These are phyloP conservation scores for Nautilus pompilius DNA, from an alignment of 1,140 invertebrate genomes.

Conservation along the genomic window DNA sequence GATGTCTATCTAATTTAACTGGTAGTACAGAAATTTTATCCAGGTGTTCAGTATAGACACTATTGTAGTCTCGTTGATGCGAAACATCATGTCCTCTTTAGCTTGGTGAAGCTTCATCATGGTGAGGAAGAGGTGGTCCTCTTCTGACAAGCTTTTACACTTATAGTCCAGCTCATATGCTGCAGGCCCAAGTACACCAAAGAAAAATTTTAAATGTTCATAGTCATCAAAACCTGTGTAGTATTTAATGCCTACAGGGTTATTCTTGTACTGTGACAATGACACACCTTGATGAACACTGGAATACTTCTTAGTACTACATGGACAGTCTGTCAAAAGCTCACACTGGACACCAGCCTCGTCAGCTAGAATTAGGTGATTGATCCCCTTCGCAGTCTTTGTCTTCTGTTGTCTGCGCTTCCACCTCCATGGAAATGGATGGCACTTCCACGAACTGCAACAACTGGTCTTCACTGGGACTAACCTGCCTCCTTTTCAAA, in stretches of 20 bases:
- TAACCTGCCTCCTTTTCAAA: too few relatives aligned
- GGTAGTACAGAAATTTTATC: constrained; percentile 23
- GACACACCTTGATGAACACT: too few relatives aligned
- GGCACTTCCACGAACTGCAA: too few relatives aligned
- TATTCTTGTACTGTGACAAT: constrained; percentile 3
- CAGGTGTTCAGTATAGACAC: constrained; percentile 18
- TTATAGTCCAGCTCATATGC: constrained; percentile 2
- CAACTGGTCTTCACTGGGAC: too few relatives aligned
- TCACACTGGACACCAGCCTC: too few relatives aligned
- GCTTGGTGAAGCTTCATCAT: constrained; percentile 12
- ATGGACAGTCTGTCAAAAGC: too few relatives aligned
- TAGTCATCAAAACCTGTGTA: constrained; percentile 19
- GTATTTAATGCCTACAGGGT: constrained; percentile 6
- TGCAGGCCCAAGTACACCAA: constrained; percentile 4
- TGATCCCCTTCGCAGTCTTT: too few relatives aligned
- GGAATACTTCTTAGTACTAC: too few relatives aligned
- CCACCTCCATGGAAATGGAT: too few relatives aligned
- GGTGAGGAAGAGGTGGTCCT: constrained; percentile 17
- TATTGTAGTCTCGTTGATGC: constrained; percentile 9
- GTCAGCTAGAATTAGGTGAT: too few relatives aligned
- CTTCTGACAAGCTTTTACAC: background rate
- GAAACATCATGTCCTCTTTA: constrained; percentile 12
- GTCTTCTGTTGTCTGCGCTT: too few relatives aligned
- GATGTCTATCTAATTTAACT: constrained; percentile 18
- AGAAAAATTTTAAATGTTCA: constrained; percentile 19